Percentiles rank a stretch among this genome's conserved stretches.
These are phyloP conservation scores for Myiotriccus ornatus DNA, from an alignment of 2,797 vertebrate species.

Conservation along the genomic window DNA sequence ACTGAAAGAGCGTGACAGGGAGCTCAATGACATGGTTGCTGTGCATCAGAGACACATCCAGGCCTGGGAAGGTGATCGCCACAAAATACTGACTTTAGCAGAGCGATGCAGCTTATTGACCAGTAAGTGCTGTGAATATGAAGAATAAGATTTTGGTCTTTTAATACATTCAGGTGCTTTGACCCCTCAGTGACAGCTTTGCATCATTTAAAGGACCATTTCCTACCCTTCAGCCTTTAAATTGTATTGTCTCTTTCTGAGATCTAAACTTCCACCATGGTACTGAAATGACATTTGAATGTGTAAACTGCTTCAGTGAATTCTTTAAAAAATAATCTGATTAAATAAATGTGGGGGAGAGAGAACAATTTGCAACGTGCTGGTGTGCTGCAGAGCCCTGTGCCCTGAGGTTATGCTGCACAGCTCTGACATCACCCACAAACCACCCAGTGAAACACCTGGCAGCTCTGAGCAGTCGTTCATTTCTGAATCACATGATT, in stretches of 20 bases:
- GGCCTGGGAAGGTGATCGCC: slow-evolving; percentile 85
- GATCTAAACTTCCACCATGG: not conserved
- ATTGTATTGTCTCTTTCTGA: not conserved
- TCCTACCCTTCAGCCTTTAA: not conserved
- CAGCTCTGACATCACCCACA: not conserved
- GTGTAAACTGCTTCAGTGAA: not conserved
- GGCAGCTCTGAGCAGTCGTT: not conserved
- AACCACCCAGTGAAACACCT: not conserved
- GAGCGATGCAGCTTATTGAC: slow-evolving; percentile 79
- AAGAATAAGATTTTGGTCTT: not conserved
- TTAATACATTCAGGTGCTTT: rapidly evolving
- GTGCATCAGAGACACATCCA: slow-evolving; percentile 83
- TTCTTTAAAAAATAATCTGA: not conserved
- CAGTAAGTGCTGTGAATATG: slow-evolving; percentile 69
- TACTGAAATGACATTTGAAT: rapidly evolving
- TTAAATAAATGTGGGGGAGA: not conserved
- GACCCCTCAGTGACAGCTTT: not conserved
- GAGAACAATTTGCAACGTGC: not conserved
- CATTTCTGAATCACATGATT: rapidly evolving
- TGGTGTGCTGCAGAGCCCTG: not conserved
- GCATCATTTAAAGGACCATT: not conserved
- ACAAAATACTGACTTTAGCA: slow-evolving; percentile 79
- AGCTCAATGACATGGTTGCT: slow-evolving; percentile 84
- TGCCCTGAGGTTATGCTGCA: not conserved
- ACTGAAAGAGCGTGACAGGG: slow-evolving; percentile 84